A percentile compares a stretch with the other conserved stretches of the same genome.
Evolutionary conservation across 2,113 vertebrate genomes (phyloP).

Genomic region (Chloebia gouldiae): DNA sequence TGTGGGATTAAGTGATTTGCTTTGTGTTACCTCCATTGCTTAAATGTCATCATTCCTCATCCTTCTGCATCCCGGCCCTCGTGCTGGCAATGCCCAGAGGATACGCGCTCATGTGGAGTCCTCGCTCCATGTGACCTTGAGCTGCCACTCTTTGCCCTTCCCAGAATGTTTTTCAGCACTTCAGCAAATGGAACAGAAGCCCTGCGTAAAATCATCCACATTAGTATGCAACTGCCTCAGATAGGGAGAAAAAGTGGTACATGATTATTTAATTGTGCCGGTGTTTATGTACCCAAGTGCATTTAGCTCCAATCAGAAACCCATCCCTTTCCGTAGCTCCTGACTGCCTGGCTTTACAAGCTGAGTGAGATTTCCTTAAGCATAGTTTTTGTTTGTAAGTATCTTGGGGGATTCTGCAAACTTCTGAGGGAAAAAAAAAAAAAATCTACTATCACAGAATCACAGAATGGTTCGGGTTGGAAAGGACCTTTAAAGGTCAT

Average conservation of each 20-base stretch:
- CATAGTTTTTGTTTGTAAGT: background rate
- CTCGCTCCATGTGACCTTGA: background rate
- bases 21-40: background rate
- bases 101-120: fast-evolving
- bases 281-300: background rate
- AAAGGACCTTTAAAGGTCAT: background rate
- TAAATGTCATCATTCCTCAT: background rate
- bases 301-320: background rate
- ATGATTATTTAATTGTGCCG: background rate
- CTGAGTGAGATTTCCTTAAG: background rate
- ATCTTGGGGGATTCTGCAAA: background rate
- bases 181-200: constrained; percentile 7
- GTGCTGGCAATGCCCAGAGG: background rate
- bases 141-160: background rate
- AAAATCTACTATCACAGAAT: background rate
- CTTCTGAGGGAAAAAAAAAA: background rate
- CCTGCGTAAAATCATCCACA: background rate
- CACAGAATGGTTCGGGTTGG: background rate
- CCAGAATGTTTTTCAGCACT: background rate
- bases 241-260: background rate
- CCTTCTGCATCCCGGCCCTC: background rate
- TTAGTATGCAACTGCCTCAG: background rate
- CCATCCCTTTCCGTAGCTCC: background rate
- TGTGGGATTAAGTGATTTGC: background rate
- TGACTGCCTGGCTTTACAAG: background rate